These are phyloP conservation scores for Gibbula magus DNA, from an alignment of 2,888 invertebrate genomes.

Conservation along the genomic window DNA sequence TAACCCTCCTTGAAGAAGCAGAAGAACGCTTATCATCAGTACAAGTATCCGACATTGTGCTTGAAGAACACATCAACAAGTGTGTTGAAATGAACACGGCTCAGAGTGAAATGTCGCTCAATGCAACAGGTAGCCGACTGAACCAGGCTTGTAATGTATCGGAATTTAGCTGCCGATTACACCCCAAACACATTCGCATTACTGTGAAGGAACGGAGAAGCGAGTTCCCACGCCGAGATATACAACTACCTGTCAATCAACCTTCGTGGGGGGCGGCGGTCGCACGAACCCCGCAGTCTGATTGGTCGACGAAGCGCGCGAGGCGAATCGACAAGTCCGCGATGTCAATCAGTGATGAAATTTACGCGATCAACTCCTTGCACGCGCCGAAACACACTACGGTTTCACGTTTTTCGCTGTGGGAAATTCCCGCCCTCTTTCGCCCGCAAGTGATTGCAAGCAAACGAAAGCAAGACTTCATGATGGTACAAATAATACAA, in stretches of 20 bases:
- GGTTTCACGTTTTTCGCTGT: conserved; percentile 25
- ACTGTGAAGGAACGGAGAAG: conserved; percentile 15
- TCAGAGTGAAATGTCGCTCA: conserved; percentile 4
- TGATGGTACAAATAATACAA: conserved; percentile 10
- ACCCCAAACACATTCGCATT: neutral
- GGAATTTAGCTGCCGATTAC: conserved; percentile 22
- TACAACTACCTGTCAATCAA: conserved; percentile 18
- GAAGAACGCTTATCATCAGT: neutral
- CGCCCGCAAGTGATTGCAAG: conserved; percentile 16
- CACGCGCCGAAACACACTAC: conserved; percentile 26
- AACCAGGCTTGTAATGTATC: conserved; percentile 9
- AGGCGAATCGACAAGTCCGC: neutral
- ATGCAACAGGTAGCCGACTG: conserved; percentile 18
- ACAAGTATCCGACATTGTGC: conserved; percentile 14
- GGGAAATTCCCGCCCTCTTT: conserved; percentile 34
- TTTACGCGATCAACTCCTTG: conserved; percentile 27
- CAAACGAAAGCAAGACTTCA: conserved; percentile 5
- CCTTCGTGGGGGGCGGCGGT: conserved; percentile 13
- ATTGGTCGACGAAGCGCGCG: conserved; percentile 10
- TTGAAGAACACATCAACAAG: conserved; percentile 3
- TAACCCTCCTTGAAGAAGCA: neutral
- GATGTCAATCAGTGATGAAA: conserved; percentile 27
- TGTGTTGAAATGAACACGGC: neutral
- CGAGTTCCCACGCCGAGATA: conserved; percentile 10
- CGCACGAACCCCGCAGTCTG: neutral